Evolutionary conservation across 2,113 vertebrate species (phyloP), one percentile per base, ranked within the genome.

Genomic region (Nipponia nippon): DNA sequence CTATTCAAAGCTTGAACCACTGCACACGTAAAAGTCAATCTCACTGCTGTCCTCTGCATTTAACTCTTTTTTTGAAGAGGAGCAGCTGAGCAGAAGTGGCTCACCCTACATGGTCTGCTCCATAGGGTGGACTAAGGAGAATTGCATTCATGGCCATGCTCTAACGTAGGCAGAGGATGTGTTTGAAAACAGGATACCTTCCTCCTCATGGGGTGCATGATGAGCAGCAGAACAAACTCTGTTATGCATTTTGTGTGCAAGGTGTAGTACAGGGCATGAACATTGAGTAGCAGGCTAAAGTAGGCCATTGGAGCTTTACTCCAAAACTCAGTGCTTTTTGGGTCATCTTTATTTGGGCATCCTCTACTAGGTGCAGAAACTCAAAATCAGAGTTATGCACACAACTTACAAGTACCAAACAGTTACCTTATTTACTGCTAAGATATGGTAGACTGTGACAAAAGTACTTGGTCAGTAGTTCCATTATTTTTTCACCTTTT

Each of bases 201-300:
- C n/a, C 42, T 62, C 50, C 40, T 70, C 8, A 0, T 0, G 0
- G 38, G 19, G 47, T 40, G 14, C 17, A 8, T 2, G 13, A 36
- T 50, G 58, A 56, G 55, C 63, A 78, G 26, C 67, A 91, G 72
- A 50, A 56, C 23, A 65, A 36, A 66, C 30, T 44, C 52, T 70
- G 46, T 27, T 34, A 3, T 6, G 9, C 23, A 23, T 40, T 67
- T 76, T 1, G 3, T 30, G 47, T 49, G 42, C 38, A n/a, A 84
- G 42, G 13, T 55, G 29, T 30, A 72, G 63, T 29, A 40, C 46
- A 69, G 55, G 34, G 26, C 53, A 65, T 19, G 40, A 63, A 20
- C 20, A 7, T 2, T 59, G 63, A 77, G 56, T 11, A 53, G 42
- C 30, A 66, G 62, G 58, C 30, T 20, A 20, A 34, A 30, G 38